Evolutionary conservation across 1,140 invertebrate species (phyloP).

Genomic region (Thaumetopoea pityocampa): DNA sequence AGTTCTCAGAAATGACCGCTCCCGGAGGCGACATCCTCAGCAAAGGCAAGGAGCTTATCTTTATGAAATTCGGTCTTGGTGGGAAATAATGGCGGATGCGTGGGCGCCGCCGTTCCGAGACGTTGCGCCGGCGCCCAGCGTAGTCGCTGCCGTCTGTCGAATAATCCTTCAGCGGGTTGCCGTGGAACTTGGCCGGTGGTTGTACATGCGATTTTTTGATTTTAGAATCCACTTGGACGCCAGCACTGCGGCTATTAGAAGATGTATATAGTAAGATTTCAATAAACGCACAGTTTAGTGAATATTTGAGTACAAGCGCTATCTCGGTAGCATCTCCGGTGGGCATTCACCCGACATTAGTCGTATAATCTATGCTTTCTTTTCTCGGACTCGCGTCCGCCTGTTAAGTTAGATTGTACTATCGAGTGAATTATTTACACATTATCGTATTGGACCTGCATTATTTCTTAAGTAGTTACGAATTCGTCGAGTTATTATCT

Average conservation of each 20-base stretch:
- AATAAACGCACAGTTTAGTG: constrained; percentile 75
- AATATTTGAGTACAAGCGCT: constrained; percentile 68
- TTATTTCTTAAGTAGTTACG: constrained; percentile 44
- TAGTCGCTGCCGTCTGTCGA: constrained; percentile 1
- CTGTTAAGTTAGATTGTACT: constrained; percentile 48
- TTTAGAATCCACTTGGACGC: constrained; percentile 39
- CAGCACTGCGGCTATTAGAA: constrained; percentile 39
- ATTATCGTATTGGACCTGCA: constrained; percentile 35
- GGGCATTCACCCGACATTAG: constrained; percentile 54
- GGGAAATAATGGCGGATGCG: constrained; percentile 80
- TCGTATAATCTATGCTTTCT: constrained; percentile 53
- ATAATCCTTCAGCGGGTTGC: constrained; percentile 30
- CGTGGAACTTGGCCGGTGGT: constrained; percentile 25
- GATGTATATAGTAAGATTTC: constrained; percentile 63
- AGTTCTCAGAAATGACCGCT: constrained; percentile 87
- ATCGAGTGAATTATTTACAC: constrained; percentile 41
- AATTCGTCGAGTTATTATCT: constrained; percentile 39
- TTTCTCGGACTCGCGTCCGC: constrained; percentile 49
- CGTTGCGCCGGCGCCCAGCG: constrained; percentile 12
- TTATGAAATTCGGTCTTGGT: constrained; percentile 93
- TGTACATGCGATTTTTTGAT: constrained; percentile 41
- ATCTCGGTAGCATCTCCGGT: constrained; percentile 63
- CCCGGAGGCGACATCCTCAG: constrained; percentile 89
- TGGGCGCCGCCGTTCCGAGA: constrained; percentile 31
- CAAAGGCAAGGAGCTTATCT: constrained; percentile 93